Evolutionary conservation across 2,888 invertebrate species (phyloP), one percentile per base, ranked within the genome.

Genomic region (Ormyrus rosae): DNA sequence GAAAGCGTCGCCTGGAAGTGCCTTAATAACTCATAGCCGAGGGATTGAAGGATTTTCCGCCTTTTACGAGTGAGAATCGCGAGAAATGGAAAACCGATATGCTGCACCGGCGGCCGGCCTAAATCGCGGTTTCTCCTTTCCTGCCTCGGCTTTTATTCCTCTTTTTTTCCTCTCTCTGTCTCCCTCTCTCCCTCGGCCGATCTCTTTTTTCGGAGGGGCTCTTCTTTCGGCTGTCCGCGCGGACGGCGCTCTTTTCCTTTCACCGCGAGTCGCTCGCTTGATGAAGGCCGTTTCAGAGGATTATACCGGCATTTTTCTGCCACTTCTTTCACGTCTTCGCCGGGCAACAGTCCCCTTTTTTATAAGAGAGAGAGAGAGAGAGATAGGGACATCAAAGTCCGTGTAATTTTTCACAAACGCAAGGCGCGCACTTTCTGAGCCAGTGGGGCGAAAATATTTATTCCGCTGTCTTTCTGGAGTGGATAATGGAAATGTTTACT

Each of bases 21-120:
- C 81, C 69, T 78, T 78, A 74, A 78, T 78, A 78, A 73, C 67
- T 81, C 77, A 78, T 69, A 73, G 73, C 61, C 51, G 50, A 61
- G 56, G 13, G 77, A 78, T 76, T 61, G 53, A 68, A 58, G 69
- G 71, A 78, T 71, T 74, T 78, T 78, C 73, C 63, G 55, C 64
- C 10, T 69, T 78, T 81, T 78, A 78, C 53, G 71, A 71, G 58
- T 56, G 61, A 45, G 53, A 81, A 81, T 73, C 67, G 78, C 67
- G 64, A 78, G 78, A 81, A 64, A 78, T 69, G 68, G 79, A 79
- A 79, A 74, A 69, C 74, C 79, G 68, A 79, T 79, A 74, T 45
- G 46, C 55, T 69, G 45, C 46, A 46, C 45, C 50, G 10, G 13
- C 11, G 60, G 34, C 45, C 11, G 55, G 34, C 34, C 50, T 19